A percentile compares a stretch with the other conserved stretches of the same genome.
Conservation (phyloP, 1,140 invertebrate genomes). For the Drosophila erecta region DNA sequence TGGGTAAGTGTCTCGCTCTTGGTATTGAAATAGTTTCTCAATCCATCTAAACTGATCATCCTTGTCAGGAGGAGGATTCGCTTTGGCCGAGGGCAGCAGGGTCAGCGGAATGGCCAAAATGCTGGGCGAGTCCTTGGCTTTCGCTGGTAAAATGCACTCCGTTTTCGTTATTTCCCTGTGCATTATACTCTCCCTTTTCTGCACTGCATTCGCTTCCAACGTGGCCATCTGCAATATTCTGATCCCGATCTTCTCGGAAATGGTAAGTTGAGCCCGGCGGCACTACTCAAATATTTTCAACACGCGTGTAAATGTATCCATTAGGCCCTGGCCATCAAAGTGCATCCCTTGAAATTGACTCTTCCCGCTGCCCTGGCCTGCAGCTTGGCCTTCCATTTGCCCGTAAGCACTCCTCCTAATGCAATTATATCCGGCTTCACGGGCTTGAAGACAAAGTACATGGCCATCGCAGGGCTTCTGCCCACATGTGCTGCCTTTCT, state of each 20-base stretch:
- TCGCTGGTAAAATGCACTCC: slow-evolving; percentile 85
- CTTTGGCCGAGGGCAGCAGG: slow-evolving; percentile 92
- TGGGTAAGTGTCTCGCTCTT: slow-evolving; percentile 29
- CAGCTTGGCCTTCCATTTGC: slow-evolving; percentile 89
- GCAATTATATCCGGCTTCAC: slow-evolving; percentile 94
- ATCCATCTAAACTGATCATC: too few relatives aligned
- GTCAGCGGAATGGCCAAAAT: slow-evolving; percentile 90
- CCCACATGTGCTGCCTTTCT: slow-evolving; percentile 85
- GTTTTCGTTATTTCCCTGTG: slow-evolving; percentile 86
- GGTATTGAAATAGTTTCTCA: neutral
- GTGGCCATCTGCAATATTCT: slow-evolving; percentile 93
- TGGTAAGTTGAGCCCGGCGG: slow-evolving; percentile 84
- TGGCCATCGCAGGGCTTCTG: slow-evolving; percentile 88
- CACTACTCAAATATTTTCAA: neutral
- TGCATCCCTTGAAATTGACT: slow-evolving; percentile 94
- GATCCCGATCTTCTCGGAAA: slow-evolving; percentile 91
- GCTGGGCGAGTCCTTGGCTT: slow-evolving; percentile 88
- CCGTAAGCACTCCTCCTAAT: slow-evolving; percentile 93
- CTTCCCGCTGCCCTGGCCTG: slow-evolving; percentile 91
- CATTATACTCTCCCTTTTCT: slow-evolving; percentile 84
- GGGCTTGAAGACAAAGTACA: slow-evolving; percentile 69
- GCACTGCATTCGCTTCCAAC: slow-evolving; percentile 93
- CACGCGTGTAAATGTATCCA: neutral
- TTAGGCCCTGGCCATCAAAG: slow-evolving; percentile 86
- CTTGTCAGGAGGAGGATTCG: slow-evolving; percentile 91